Conservation (phyloP, 2,797 vertebrate species). For the Odontamblyopus rebecca region DNA sequence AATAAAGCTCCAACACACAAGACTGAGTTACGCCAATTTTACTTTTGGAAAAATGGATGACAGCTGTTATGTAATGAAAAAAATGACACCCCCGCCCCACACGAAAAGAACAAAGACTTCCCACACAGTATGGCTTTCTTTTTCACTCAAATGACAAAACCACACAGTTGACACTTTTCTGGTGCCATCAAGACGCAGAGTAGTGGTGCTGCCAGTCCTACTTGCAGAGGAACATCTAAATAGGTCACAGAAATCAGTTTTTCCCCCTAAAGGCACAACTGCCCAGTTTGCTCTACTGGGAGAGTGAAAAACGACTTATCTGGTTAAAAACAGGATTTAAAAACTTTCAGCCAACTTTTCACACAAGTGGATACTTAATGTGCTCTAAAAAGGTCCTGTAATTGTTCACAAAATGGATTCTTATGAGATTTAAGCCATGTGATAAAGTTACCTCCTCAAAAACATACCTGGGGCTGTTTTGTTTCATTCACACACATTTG, state of each 20-base stretch:
- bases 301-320: slow-evolving; percentile 1
- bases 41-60: slow-evolving; percentile 19
- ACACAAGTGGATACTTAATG: not conserved
- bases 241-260: slow-evolving; percentile 2
- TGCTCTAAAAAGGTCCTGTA: not conserved
- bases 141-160: not conserved
- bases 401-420: no score
- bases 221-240: not conserved
- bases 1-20: not conserved
- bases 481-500: no score
- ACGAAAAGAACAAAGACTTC: not conserved
- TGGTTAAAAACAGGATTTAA: slow-evolving; percentile 24
- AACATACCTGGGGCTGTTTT: no score
- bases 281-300: slow-evolving; percentile 7
- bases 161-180: not conserved
- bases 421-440: no score
- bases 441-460: no score
- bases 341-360: slow-evolving; percentile 7
- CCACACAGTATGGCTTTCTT: not conserved
- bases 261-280: not conserved
- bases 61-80: slow-evolving; percentile 7
- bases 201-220: not conserved
- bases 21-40: slow-evolving; percentile 30
- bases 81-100: not conserved
- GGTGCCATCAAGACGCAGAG: not conserved